These are phyloP conservation scores for Struthio camelus DNA, from an alignment of 2,113 vertebrate genomes.

Conservation along the genomic window DNA sequence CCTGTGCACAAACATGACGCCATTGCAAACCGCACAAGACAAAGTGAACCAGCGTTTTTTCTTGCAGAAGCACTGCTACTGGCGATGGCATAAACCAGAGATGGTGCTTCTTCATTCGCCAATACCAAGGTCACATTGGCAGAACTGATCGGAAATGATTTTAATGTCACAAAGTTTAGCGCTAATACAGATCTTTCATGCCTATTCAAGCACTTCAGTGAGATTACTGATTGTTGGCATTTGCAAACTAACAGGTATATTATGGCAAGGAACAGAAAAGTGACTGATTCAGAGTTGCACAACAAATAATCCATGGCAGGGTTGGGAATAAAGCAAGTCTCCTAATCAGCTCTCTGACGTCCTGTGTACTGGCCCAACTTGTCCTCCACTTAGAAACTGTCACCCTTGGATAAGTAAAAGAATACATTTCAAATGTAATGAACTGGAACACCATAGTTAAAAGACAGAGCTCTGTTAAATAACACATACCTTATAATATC, in stretches of 20 bases:
- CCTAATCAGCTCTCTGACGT: background rate
- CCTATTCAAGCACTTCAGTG: background rate
- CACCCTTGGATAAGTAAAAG: background rate
- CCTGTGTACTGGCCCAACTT: background rate
- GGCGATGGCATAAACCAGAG: background rate
- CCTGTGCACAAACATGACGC: background rate
- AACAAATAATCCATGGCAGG: background rate
- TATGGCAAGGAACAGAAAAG: background rate
- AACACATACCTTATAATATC: accelerated
- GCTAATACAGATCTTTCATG: background rate
- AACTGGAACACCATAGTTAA: background rate
- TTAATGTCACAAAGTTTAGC: too few species aligned
- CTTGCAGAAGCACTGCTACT: background rate
- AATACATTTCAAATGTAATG: background rate
- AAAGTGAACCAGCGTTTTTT: accelerated
- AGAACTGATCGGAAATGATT: background rate
- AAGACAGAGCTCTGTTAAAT: background rate
- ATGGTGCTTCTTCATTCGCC: background rate
- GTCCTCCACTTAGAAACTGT: background rate
- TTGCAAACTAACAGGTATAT: background rate
- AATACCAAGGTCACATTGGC: background rate
- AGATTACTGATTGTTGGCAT: background rate
- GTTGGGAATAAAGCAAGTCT: background rate
- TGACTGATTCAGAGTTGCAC: background rate
- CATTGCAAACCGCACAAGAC: background rate